These are phyloP conservation scores for Pogonophryne albipinna DNA, from an alignment of 2,797 vertebrate species.

Conservation along the genomic window DNA sequence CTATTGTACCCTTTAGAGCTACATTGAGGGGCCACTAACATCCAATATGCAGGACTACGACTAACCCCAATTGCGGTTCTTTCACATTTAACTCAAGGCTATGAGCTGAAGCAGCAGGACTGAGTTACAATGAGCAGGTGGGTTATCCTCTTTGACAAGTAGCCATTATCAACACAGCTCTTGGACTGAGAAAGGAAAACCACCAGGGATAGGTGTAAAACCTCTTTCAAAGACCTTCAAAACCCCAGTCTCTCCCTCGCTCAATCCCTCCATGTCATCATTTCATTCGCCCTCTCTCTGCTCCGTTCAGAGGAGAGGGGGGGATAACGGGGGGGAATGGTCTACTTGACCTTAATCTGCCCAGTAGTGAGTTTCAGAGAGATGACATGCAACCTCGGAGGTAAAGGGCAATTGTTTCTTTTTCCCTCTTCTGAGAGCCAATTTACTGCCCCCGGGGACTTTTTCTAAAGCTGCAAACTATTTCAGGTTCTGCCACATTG, in stretches of 20 bases:
- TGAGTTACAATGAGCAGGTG: conserved; percentile 72
- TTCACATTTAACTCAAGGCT: conserved; percentile 64
- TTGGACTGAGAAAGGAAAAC: conserved; percentile 70
- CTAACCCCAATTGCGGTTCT: conserved; percentile 44
- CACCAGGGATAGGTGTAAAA: conserved; percentile 82
- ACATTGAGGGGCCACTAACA: conserved; percentile 46
- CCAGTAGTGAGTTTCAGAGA: conserved; percentile 82
- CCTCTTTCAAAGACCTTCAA: conserved; percentile 83
- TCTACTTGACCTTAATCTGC: conserved; percentile 89
- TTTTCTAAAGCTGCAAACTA: conserved; percentile 72
- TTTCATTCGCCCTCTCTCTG: conserved; percentile 68
- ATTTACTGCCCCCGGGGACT: conserved; percentile 78
- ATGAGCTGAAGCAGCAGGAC: conserved; percentile 65
- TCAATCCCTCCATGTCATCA: conserved; percentile 72
- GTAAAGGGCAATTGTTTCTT: conserved; percentile 86
- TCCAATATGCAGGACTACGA: conserved; percentile 41
- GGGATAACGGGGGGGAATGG: conserved; percentile 56
- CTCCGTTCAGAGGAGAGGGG: conserved; percentile 68
- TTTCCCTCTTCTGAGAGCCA: conserved; percentile 80
- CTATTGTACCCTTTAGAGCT: conserved; percentile 29
- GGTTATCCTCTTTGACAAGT: conserved; percentile 80
- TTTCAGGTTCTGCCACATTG: conserved; percentile 74
- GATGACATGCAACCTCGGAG: conserved; percentile 87
- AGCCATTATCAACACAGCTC: conserved; percentile 81
- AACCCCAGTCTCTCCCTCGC: conserved; percentile 70